Evolutionary conservation across 2,113 vertebrate species (phyloP).

Genomic region (Zosterops borbonicus): DNA sequence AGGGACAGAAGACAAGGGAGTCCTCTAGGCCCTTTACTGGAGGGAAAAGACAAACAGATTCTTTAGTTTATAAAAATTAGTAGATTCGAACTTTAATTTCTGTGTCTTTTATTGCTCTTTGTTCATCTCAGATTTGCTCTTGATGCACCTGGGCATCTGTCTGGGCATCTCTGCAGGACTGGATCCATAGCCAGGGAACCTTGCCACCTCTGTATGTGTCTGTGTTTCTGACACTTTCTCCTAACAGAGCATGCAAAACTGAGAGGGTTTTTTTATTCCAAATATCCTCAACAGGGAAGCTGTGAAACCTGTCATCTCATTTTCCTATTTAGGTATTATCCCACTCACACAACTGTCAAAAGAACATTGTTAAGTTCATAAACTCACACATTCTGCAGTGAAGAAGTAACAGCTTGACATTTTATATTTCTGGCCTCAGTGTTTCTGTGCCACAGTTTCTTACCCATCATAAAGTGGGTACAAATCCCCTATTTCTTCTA

Average conservation of each 20-base stretch:
- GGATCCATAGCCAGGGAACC: background rate
- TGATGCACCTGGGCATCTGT: background rate
- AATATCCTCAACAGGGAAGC: background rate
- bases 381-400: background rate
- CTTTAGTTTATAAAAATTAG: background rate
- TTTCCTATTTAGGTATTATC: slow-evolving; percentile 36
- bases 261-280: background rate
- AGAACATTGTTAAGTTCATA: slow-evolving; percentile 24
- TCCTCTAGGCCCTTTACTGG: background rate
- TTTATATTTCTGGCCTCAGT: background rate
- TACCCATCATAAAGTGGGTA: background rate
- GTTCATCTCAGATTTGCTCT: background rate
- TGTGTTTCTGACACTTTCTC: background rate
- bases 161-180: background rate
- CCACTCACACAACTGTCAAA: slow-evolving; percentile 49
- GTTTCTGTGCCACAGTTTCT: slow-evolving; percentile 26
- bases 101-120: background rate
- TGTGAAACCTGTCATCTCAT: slow-evolving; percentile 43
- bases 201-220: background rate
- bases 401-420: background rate
- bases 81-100: background rate
- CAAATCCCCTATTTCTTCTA: background rate
- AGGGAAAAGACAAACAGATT: background rate
- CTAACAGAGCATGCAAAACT: background rate
- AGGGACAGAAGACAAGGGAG: background rate